Conservation (phyloP, 2,888 invertebrate species). For the Acleris cristana region DNA sequence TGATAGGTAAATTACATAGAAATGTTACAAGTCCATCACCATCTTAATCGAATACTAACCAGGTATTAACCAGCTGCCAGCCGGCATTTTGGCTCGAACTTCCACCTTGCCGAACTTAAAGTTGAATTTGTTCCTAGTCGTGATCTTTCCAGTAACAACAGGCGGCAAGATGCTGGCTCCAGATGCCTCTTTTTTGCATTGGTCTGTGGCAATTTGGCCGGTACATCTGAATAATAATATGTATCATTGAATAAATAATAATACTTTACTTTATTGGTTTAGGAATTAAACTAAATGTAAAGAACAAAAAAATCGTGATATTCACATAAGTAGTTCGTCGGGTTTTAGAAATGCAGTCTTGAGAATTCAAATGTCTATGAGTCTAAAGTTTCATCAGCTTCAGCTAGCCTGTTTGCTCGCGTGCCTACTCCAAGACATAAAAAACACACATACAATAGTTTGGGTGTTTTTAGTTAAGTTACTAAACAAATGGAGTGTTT, state of each 20-base stretch:
- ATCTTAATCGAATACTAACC: slow-evolving; percentile 65
- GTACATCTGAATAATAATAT: slow-evolving; percentile 72
- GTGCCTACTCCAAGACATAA: no score
- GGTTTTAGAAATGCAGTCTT: no score
- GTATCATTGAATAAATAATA: slow-evolving; percentile 49
- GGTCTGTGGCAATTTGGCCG: slow-evolving; percentile 62
- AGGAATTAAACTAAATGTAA: no score
- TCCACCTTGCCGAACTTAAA: slow-evolving; percentile 89
- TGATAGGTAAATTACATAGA: no score
- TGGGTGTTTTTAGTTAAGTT: no score
- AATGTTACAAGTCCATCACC: no score
- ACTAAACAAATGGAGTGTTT: no score
- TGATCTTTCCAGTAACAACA: slow-evolving; percentile 86
- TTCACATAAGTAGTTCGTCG: no score
- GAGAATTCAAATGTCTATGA: no score
- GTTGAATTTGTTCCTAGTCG: slow-evolving; percentile 85
- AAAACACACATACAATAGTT: no score
- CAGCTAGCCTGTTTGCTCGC: no score
- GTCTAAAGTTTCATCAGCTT: no score
- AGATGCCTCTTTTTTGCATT: slow-evolving; percentile 75
- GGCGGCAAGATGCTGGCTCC: slow-evolving; percentile 87
- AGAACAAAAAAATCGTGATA: neutral
- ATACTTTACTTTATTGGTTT: neutral
- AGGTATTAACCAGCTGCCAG: slow-evolving; percentile 91
- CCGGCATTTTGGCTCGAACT: slow-evolving; percentile 88